Evolutionary conservation across 2,888 invertebrate genomes (phyloP).

Genomic region (Synanthedon tipuliformis): DNA sequence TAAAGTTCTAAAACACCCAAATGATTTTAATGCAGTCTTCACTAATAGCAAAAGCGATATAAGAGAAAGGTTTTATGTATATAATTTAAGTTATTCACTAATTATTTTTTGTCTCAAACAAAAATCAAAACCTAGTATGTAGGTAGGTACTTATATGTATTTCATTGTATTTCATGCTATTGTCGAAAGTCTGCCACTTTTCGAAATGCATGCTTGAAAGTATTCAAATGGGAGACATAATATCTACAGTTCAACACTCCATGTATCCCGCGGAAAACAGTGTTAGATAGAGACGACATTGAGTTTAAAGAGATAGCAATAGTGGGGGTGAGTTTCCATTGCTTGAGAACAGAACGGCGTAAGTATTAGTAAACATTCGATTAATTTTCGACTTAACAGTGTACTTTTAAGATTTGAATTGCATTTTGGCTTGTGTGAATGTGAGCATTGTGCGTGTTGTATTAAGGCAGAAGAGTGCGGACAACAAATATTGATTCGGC

Average conservation of each 20-base stretch:
- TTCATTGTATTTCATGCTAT: no score
- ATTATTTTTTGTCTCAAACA: no score
- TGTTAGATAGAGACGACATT: slow-evolving; percentile 60
- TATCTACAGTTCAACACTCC: background rate
- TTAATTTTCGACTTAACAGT: slow-evolving; percentile 8
- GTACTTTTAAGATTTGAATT: slow-evolving; percentile 7
- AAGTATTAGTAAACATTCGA: slow-evolving; percentile 9
- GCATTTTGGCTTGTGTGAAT: slow-evolving; percentile 12
- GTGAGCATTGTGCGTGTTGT: slow-evolving; percentile 65
- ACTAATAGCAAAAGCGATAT: no score
- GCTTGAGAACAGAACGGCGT: slow-evolving; percentile 12
- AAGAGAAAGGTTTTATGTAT: no score
- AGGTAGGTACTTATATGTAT: no score
- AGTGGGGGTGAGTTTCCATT: slow-evolving; percentile 50
- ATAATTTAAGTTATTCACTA: no score
- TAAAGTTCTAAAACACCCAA: no score
- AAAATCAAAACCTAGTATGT: no score
- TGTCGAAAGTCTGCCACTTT: no score
- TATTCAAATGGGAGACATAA: background rate
- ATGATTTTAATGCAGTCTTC: no score
- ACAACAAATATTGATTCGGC: slow-evolving; percentile 71
- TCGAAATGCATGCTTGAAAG: background rate
- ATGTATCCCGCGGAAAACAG: slow-evolving; percentile 49
- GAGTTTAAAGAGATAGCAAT: slow-evolving; percentile 54
- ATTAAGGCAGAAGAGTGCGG: slow-evolving; percentile 69